Conservation (phyloP, 1,140 invertebrate species). For the Hyphantria cunea region DNA sequence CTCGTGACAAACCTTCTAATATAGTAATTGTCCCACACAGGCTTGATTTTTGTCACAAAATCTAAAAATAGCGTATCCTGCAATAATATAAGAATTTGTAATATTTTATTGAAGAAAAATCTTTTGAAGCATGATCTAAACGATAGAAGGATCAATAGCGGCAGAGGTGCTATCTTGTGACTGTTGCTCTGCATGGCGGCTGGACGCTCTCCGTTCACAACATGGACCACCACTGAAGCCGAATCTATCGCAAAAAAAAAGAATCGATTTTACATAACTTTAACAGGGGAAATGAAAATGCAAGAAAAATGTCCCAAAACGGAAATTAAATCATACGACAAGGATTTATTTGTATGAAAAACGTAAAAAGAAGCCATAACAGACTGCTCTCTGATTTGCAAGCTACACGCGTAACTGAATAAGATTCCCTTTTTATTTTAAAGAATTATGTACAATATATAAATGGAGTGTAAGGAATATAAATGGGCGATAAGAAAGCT, state of each 20-base stretch:
- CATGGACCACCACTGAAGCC: constrained; percentile 85
- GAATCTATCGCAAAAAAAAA: constrained; percentile 79
- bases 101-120: constrained; percentile 33
- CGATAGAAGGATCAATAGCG: constrained; percentile 35
- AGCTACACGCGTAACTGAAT: constrained; percentile 1
- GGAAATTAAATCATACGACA: constrained; percentile 36
- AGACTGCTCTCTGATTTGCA: constrained; percentile 21
- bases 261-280: constrained; percentile 7
- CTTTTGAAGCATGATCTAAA: constrained; percentile 40
- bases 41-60: constrained; percentile 19
- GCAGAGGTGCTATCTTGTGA: constrained; percentile 58
- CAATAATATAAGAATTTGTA: constrained; percentile 14
- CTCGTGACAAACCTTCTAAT: constrained; percentile 40
- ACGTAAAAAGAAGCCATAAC: constrained; percentile 12
- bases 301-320: constrained; percentile 18
- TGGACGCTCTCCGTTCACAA: constrained; percentile 87
- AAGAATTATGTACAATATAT: constrained; percentile 32
- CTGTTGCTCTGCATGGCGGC: constrained; percentile 88
- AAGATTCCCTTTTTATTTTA: constrained; percentile 4
- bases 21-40: constrained; percentile 29
- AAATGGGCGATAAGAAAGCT: constrained; percentile 39
- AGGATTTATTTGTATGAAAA: constrained; percentile 27
- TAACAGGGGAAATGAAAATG: constrained; percentile 32
- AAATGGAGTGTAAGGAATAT: constrained; percentile 40
- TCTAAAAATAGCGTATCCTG: constrained; percentile 17